phyloP scores from a whole-genome alignment of 2,888 invertebrate species.

The Ophion ventricosus region DNA sequence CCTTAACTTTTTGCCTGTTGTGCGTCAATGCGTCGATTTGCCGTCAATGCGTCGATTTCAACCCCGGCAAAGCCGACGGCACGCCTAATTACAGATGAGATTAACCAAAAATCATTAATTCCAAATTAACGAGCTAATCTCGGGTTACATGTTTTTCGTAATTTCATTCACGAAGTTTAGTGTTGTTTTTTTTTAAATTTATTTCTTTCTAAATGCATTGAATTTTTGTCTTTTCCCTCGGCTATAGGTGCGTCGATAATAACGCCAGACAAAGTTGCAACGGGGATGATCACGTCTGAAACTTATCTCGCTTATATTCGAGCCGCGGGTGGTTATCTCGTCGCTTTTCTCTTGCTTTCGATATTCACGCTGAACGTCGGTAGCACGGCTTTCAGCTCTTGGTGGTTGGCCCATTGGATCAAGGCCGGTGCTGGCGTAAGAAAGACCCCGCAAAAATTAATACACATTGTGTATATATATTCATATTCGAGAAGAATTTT shows the following conservation, averaged over 20 bases:
- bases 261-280: slow-evolving; percentile 70
- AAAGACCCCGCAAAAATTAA: slow-evolving; percentile 37
- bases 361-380: slow-evolving; percentile 84
- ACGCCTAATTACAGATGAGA: not conserved
- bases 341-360: slow-evolving; percentile 81
- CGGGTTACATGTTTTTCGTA: not conserved
- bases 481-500: not conserved
- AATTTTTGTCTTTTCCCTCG: not conserved
- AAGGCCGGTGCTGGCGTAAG: slow-evolving; percentile 81
- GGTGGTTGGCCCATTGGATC: slow-evolving; percentile 87
- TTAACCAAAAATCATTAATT: not conserved
- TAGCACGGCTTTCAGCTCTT: slow-evolving; percentile 85
- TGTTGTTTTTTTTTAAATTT: not conserved
- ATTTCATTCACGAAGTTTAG: not conserved
- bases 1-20: too few species aligned
- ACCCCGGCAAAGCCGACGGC: not conserved
- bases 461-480: too few species aligned
- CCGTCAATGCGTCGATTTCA: not conserved
- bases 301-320: slow-evolving; percentile 84
- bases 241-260: slow-evolving; percentile 70
- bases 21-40: too few species aligned
- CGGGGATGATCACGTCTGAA: slow-evolving; percentile 79
- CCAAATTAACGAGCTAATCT: not conserved
- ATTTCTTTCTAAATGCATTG: not conserved
- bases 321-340: slow-evolving; percentile 84